A percentile compares a stretch with the other conserved stretches of the same genome.
Evolutionary conservation across 2,113 vertebrate genomes (phyloP).

Genomic region (Colaptes auratus): DNA sequence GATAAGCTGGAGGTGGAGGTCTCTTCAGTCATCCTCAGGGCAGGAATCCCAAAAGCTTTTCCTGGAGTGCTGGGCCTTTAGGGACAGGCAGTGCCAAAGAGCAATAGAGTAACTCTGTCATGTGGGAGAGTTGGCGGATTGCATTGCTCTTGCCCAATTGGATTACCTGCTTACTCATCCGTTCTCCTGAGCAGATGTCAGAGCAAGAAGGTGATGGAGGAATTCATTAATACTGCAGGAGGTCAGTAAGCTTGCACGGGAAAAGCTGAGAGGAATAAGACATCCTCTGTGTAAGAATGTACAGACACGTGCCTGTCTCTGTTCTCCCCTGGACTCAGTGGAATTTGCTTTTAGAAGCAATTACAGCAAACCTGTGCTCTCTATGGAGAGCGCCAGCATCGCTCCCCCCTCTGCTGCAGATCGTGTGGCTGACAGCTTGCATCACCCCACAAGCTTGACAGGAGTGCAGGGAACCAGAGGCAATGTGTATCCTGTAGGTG

Average conservation of each 20-base stretch:
- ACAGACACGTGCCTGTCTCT: not conserved
- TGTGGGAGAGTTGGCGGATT: conserved; percentile 40
- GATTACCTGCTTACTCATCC: conserved; percentile 76
- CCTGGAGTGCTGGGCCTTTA: not conserved
- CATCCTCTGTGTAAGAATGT: not conserved
- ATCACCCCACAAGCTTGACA: conserved; percentile 7
- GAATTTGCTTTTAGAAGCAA: conserved; percentile 27
- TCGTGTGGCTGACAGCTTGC: conserved; percentile 27
- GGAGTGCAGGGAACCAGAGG: conserved; percentile 13
- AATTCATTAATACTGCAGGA: conserved; percentile 71
- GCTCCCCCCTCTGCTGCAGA: not conserved
- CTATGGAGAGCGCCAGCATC: not conserved
- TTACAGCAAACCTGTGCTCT: not conserved
- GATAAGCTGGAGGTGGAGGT: not conserved
- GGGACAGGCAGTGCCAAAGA: not conserved
- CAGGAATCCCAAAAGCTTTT: not conserved
- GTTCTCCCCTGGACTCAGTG: conserved; percentile 7
- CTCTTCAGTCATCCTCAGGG: not conserved
- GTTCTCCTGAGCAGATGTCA: conserved; percentile 72
- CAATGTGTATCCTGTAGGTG: not conserved
- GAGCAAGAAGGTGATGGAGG: conserved; percentile 68
- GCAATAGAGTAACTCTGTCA: conserved; percentile 6
- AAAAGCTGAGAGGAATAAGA: conserved; percentile 22
- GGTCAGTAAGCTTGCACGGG: conserved; percentile 24
- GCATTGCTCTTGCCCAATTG: conserved; percentile 67